Conservation (phyloP, 2,797 vertebrate genomes). For the Molossus alvarezi region DNA sequence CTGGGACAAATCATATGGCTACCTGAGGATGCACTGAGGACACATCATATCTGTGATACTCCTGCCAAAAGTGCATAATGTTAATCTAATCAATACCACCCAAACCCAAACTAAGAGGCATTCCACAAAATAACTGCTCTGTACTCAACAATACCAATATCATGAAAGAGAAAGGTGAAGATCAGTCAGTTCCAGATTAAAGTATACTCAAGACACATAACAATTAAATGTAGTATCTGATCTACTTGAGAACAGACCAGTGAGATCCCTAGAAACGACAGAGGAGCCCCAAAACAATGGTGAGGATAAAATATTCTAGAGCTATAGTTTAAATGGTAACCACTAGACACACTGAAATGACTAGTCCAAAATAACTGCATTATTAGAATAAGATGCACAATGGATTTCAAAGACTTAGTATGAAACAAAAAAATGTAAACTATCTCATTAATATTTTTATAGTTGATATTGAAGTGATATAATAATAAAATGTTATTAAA, state of each 20-base stretch:
- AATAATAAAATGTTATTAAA: neutral
- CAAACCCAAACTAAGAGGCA: neutral
- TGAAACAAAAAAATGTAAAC: neutral
- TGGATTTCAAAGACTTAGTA: neutral
- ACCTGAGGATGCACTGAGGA: neutral
- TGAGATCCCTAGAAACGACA: neutral
- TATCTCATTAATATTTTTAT: neutral
- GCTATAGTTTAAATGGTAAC: neutral
- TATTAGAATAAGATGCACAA: neutral
- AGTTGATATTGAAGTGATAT: neutral
- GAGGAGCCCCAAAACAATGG: neutral
- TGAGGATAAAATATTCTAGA: conserved; percentile 11
- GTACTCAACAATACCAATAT: neutral
- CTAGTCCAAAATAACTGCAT: neutral
- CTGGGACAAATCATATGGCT: neutral
- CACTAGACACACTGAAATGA: neutral
- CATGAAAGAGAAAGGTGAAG: neutral
- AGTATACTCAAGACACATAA: neutral
- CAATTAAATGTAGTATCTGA: neutral
- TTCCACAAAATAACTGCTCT: neutral
- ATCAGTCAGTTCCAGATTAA: neutral
- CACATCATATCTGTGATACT: neutral
- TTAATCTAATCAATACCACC: neutral
- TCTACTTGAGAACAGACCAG: neutral
- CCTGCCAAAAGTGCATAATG: neutral